Conservation (phyloP, 2,797 vertebrate genomes). For the Arrhamphus sclerolepis region DNA sequence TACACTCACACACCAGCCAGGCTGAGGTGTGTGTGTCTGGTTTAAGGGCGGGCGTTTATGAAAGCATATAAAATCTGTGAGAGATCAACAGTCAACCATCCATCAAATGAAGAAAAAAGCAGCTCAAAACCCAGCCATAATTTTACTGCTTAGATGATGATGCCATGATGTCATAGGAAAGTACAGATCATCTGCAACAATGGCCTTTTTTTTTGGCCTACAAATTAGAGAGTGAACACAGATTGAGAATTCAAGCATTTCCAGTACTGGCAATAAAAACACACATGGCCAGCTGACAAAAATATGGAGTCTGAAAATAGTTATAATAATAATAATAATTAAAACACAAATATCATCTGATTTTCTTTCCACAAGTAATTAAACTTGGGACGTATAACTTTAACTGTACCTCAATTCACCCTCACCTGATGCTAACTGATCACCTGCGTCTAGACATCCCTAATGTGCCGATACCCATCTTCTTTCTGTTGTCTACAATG, state of each 20-base stretch:
- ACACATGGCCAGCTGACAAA: background rate
- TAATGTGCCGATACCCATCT: no score
- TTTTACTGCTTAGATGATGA: constrained; percentile 69
- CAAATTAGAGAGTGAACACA: constrained; percentile 26
- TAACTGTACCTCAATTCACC: no score
- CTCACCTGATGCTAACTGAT: no score
- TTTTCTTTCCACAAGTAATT: no score
- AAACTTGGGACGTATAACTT: no score
- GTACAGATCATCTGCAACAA: constrained; percentile 66
- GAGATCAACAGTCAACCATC: constrained; percentile 61
- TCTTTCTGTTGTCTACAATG: no score
- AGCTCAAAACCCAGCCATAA: constrained; percentile 68
- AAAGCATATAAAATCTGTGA: constrained; percentile 49
- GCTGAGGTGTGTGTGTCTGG: constrained; percentile 18
- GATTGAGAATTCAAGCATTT: constrained; percentile 23
- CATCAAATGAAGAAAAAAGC: constrained; percentile 70
- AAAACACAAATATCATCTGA: no score
- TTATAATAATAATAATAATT: no score
- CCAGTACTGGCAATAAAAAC: constrained; percentile 28
- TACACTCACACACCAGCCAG: constrained; percentile 43
- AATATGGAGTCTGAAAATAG: background rate
- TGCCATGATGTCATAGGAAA: constrained; percentile 72
- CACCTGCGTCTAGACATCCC: no score
- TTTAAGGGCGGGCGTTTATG: constrained; percentile 2
- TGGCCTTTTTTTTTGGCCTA: constrained; percentile 28